A percentile compares a stretch with the other conserved stretches of the same genome.
These are phyloP conservation scores for Petrophora chlorosata DNA, from an alignment of 2,888 invertebrate species.

Conservation along the genomic window DNA sequence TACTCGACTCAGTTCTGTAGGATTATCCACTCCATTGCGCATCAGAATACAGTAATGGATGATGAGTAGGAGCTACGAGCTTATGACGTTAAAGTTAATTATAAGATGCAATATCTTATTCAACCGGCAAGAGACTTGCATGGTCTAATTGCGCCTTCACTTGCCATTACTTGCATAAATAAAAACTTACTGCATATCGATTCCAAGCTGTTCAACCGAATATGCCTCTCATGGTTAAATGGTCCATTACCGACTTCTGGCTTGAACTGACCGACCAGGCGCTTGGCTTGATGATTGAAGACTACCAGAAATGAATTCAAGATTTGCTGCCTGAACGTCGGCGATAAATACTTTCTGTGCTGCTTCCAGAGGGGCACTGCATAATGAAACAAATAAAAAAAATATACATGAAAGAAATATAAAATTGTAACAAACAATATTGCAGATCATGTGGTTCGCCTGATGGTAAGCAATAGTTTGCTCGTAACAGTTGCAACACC, in stretches of 20 bases:
- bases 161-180: too few species aligned
- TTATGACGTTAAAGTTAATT: too few species aligned
- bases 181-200: conserved; percentile 40
- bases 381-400: background rate
- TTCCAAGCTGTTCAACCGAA: conserved; percentile 35
- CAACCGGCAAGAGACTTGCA: too few species aligned
- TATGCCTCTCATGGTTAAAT: conserved; percentile 31
- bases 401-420: background rate
- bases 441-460: too few species aligned
- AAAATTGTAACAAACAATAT: too few species aligned
- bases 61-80: too few species aligned
- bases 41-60: too few species aligned
- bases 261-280: conserved; percentile 26
- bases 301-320: conserved; percentile 38
- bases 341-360: conserved; percentile 40
- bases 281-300: conserved; percentile 39
- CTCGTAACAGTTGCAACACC: too few species aligned
- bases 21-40: too few species aligned
- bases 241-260: conserved; percentile 26
- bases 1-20: too few species aligned
- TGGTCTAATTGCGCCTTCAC: too few species aligned
- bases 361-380: conserved; percentile 42
- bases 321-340: conserved; percentile 39
- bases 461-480: background rate
- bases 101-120: too few species aligned